Base-by-base conservation (phyloP, 1,140 invertebrate species). In the Potamilus streckersoni region DNA sequence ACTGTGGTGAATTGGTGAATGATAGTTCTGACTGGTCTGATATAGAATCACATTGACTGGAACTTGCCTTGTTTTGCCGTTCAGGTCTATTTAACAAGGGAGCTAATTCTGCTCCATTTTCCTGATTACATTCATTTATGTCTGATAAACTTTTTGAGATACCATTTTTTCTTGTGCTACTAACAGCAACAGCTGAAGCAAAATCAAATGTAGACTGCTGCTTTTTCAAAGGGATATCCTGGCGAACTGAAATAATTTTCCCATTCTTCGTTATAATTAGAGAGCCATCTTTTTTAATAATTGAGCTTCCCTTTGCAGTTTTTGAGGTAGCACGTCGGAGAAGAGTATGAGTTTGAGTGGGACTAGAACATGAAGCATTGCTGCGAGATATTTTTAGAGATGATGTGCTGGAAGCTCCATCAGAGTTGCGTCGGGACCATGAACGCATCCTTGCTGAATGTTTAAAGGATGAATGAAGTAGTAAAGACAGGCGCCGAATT, bases 181-280 rank as follows among this genome's bases (percentile, higher is more conserved):
- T 77, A 1, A 77, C 23, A 80, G n/a, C 19, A 80, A 77, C 1
- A 74, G 68, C 23, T 77, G 71, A 65, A 79, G 79, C 14, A 77
- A 60, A 69, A 79, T 72, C 14, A 69, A 68, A 31, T 61, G 70
- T 20, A 73, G 74, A 69, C 73, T 69, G 20, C 61, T 58, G 65
- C 63, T 80, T 71, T 31, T 70, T 61, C 11, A 71, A 74, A 17
- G 76, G 71, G 12, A 73, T 59, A 57, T 83, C 81, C 19, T 79
- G 66, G 19, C 85, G 69, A 56, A 86, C 81, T 55, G 85, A 86
- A 62, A 88, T 84, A 67, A 88, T 87, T 78, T 88, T 88, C 2
- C 85, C 86, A 59, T 83, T 84, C 80, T 88, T 88, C 56, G 86
- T 82, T 49, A 87, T 81, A 58, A 88, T 84, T 5, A 86, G 73